Base-by-base conservation (phyloP, 2,888 invertebrate genomes). In the Hedychridium roseum region DNA sequence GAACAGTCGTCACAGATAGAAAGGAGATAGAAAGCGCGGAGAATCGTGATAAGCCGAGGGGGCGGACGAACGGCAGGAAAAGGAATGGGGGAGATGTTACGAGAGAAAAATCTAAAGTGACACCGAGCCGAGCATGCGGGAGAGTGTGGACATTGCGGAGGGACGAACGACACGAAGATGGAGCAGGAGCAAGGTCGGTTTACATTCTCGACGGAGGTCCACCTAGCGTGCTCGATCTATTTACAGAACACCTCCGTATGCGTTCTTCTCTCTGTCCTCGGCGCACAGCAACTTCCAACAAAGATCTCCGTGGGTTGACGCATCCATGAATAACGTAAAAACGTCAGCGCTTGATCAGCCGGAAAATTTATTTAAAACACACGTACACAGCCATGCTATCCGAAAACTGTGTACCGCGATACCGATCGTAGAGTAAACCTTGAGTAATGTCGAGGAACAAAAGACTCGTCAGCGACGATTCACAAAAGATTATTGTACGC, bases 121-220 rank as follows among this genome's bases (percentile, higher is more conserved):
- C n/a, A 32, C 26, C 9, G 21, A 21, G 17, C 16, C 30, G 32
- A 20, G 43, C 34, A 9, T 16, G 2, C 16, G 36, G 12, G 28
- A 32, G 11, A 15, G 3, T 5, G 11, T 16, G 9, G 1, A 6
- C 11, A 5, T 14, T n/a, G 16, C n/a, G 18, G 6, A 9, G 15
- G 5, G 23, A 12, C 5, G 17, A 34, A 18, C 11, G 30, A 21
- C 17, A 50, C 15, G 36, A 32, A 41, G 43, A 43, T 17, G 27
- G 16, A 40, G 46, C 21, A 23, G 36, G 11, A 34, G 37, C 40
- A 50, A 54, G 57, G 49, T 52, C 50, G 44, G 36, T 46, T 44
- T 40, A 44, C 38, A 15, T n/a, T n/a, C 52, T 57, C 51, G 37
- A 63, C 55, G 59, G 63, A 60, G 63, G 61, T 56, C 55, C 56